Evolutionary conservation across 2,888 invertebrate species (phyloP), one percentile per base, ranked within the genome.

Genomic region (Cepaea hortensis): DNA sequence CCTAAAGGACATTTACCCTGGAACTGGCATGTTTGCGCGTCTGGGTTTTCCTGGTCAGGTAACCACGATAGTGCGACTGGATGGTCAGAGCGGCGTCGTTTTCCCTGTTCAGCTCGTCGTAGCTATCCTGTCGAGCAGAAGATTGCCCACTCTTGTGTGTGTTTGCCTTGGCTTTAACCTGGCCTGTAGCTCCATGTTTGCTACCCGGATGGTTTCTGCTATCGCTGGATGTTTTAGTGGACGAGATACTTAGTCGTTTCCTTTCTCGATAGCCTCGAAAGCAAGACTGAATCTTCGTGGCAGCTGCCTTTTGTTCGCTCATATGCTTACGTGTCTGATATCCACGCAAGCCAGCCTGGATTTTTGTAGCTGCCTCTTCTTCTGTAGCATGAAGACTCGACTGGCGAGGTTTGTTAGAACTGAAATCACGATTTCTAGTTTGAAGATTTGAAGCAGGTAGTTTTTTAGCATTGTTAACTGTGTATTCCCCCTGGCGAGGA

Each of bases 221-320:
- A 70, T 23, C n/a, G 20, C 92, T 65, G 6, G 85, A 62, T 48
- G 9, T 46, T 15, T 62, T 65, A 65, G 73, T 62, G 48, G 75
- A 75, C 20, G 61, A 23, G 3, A 35, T 1, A 0, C 2, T 3
- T 55, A 85, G 18, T 50, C 81, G 48, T 79, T 82, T 84, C n/a
- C 88, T 80, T 23, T 85, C 70, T 61, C 85, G 82, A 85, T 92
- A 90, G 5, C 93, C 92, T 9, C 92, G 87, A 88, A 90, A 92
- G 0, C 90, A 90, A 15, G 93, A 91, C 89, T 93, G 93, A 76
- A 92, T 92, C 68, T 90, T 89, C 11, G 90, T 90, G 18, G 92
- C 92, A 20, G 92, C 92, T 46, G 46, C 68, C 15, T 18, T 65
- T 20, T 20, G 65, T 23, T 84, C 85, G 50, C 55, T 73, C 61